Percentiles rank a stretch among this genome's conserved stretches.
Evolutionary conservation across 2,888 invertebrate species (phyloP).

Genomic region (Drosophila percnosoma): DNA sequence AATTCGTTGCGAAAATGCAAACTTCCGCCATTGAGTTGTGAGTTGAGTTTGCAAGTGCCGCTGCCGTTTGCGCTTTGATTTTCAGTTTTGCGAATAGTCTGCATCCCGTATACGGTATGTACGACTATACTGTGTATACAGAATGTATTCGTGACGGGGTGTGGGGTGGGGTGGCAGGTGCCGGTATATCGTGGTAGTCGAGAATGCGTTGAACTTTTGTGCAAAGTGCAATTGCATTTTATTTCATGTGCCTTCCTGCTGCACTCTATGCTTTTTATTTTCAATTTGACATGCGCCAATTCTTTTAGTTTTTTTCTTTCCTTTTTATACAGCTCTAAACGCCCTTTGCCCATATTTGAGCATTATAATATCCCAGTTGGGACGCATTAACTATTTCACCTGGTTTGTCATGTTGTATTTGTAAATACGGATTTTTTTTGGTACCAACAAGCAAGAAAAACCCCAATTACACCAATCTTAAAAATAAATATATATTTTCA

Average conservation of each 20-base stretch:
- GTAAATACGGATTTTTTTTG: neutral
- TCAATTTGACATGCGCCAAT: conserved; percentile 59
- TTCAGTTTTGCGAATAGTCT: conserved; percentile 54
- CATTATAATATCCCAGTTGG: conserved; percentile 3
- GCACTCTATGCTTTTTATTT: conserved; percentile 49
- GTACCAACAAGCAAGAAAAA: neutral
- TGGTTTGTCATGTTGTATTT: neutral
- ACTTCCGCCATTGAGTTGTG: conserved; percentile 81
- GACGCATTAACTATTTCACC: conserved; percentile 14
- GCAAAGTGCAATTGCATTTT: conserved; percentile 81
- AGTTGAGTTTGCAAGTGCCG: conserved; percentile 57
- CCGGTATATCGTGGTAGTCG: conserved; percentile 35
- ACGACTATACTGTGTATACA: conserved; percentile 4
- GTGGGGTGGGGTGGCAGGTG: neutral
- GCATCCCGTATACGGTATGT: conserved; percentile 11
- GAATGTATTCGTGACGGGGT: neutral
- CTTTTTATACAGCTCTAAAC: conserved; percentile 26
- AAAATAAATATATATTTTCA: neutral
- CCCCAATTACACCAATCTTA: neutral
- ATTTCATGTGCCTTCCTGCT: conserved; percentile 54
- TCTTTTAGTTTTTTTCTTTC: conserved; percentile 20
- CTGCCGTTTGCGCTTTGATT: conserved; percentile 74
- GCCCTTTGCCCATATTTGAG: conserved; percentile 50
- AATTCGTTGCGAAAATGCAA: conserved; percentile 79
- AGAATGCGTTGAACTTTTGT: conserved; percentile 82